Evolutionary conservation across 2,888 invertebrate species (phyloP).

Genomic region (Cetonia aurata): DNA sequence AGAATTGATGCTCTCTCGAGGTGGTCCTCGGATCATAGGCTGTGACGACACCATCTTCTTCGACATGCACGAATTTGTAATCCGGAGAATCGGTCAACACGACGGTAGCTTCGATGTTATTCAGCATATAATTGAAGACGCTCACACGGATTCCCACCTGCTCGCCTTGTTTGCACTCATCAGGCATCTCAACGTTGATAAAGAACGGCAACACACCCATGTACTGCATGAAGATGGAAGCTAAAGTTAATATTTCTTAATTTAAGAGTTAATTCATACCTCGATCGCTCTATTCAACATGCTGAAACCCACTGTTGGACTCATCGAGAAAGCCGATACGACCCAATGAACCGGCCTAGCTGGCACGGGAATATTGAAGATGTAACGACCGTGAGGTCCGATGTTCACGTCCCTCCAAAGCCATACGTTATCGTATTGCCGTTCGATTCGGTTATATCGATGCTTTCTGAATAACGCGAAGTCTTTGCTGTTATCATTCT

Average conservation of each 20-base stretch:
- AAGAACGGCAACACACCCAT: slow-evolving; percentile 93
- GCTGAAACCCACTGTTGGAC: slow-evolving; percentile 87
- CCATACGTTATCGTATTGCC: slow-evolving; percentile 96
- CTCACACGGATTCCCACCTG: slow-evolving; percentile 93
- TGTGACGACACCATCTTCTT: slow-evolving; percentile 85
- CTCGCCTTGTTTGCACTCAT: slow-evolving; percentile 87
- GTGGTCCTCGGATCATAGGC: slow-evolving; percentile 93
- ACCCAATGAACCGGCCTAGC: slow-evolving; percentile 91
- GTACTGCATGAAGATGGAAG: slow-evolving; percentile 71
- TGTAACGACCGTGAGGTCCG: slow-evolving; percentile 89
- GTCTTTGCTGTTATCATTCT: slow-evolving; percentile 73
- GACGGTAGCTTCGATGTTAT: slow-evolving; percentile 86
- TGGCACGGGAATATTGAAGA: slow-evolving; percentile 89
- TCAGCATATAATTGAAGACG: slow-evolving; percentile 93
- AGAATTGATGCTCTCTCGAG: slow-evolving; percentile 95
- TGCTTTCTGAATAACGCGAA: slow-evolving; percentile 82
- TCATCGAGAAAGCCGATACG: slow-evolving; percentile 92
- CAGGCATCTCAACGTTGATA: slow-evolving; percentile 94
- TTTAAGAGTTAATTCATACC: slow-evolving; percentile 63
- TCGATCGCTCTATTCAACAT: slow-evolving; percentile 85
- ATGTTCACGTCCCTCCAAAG: slow-evolving; percentile 95
- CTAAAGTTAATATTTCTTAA: neutral
- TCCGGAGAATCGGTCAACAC: slow-evolving; percentile 87
- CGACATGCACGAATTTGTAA: slow-evolving; percentile 93
- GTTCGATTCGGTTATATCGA: slow-evolving; percentile 88